These are phyloP conservation scores for Bombus pascuorum DNA, from an alignment of 1,140 invertebrate species.

Conservation along the genomic window DNA sequence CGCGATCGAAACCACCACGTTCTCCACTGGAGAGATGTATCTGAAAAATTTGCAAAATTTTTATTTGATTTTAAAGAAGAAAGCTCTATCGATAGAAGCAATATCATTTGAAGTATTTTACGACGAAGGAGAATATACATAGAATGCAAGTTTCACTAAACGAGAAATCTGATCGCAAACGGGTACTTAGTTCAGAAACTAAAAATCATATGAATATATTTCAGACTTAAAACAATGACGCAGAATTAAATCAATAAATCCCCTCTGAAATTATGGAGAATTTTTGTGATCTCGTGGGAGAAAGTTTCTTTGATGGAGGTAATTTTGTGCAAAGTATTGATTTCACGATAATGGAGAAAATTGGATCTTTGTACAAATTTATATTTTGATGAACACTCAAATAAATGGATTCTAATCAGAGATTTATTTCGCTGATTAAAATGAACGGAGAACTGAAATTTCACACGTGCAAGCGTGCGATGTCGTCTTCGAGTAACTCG, in stretches of 20 bases:
- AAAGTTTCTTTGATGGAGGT: not conserved
- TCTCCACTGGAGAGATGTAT: constrained; percentile 89
- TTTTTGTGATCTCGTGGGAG: not conserved
- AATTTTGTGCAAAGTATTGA: not conserved
- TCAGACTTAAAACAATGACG: not conserved
- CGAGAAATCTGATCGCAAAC: no score
- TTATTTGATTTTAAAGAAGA: no score
- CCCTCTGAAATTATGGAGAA: not conserved
- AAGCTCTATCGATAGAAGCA: no score
- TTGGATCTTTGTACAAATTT: no score
- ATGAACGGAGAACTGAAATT: no score
- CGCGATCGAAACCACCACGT: constrained; percentile 86
- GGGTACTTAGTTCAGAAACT: not conserved
- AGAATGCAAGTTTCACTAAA: no score
- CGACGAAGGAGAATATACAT: no score
- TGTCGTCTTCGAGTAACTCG: no score
- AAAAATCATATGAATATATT: not conserved
- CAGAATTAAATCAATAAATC: not conserved
- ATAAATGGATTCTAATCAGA: not conserved
- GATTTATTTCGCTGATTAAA: not conserved
- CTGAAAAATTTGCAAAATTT: constrained; percentile 76
- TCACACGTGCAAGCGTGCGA: no score
- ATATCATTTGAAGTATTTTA: not conserved
- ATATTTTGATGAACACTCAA: no score
- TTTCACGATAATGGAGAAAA: not conserved